phyloP scores from a whole-genome alignment of 2,888 invertebrate genomes.

The Tetheella fluctuosa region DNA sequence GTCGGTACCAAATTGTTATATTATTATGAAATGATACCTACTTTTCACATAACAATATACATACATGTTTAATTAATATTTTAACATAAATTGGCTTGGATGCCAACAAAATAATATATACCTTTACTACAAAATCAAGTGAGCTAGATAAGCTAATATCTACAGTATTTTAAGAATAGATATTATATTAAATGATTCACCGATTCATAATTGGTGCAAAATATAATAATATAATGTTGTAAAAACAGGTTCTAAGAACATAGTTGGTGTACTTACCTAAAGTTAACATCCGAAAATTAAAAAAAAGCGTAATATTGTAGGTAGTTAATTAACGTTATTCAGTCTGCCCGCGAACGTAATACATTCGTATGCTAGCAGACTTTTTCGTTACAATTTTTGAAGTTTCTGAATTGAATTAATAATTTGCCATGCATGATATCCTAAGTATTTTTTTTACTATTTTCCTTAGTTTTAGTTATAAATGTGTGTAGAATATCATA shows the following conservation, averaged over 20 bases:
- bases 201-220: slow-evolving; percentile 58
- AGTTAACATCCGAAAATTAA: neutral
- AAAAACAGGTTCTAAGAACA: neutral
- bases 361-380: neutral
- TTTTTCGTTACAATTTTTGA: neutral
- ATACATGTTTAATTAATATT: slow-evolving; percentile 39
- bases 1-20: slow-evolving; percentile 66
- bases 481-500: neutral
- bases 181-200: slow-evolving; percentile 28
- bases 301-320: neutral
- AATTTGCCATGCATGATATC: neutral
- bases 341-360: neutral
- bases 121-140: slow-evolving; percentile 62
- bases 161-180: slow-evolving; percentile 48
- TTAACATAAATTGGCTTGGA: slow-evolving; percentile 56
- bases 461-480: neutral
- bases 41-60: slow-evolving; percentile 70
- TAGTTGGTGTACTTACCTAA: neutral
- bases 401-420: neutral
- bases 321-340: neutral
- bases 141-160: slow-evolving; percentile 55
- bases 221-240: slow-evolving; percentile 39
- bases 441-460: neutral
- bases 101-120: slow-evolving; percentile 60
- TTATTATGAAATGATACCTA: slow-evolving; percentile 57